phyloP scores from a whole-genome alignment of 2,888 invertebrate species.

The Caradrina clavipalpis region DNA sequence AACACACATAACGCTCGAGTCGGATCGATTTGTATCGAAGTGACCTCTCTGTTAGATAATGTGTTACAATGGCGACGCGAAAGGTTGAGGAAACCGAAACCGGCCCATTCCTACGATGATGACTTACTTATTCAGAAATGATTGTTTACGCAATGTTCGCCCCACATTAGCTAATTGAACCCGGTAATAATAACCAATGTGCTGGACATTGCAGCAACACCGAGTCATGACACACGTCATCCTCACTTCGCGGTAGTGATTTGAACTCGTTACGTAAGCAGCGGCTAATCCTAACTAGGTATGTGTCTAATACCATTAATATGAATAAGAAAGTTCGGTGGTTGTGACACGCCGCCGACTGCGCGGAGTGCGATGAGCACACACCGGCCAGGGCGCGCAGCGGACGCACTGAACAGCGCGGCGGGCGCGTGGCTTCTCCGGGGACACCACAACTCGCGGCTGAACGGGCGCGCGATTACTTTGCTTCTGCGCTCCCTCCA shows the following conservation, averaged over 20 bases:
- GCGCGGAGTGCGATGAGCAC: too few relatives aligned
- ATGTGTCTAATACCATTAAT: slow-evolving; percentile 7
- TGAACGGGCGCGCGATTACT: too few relatives aligned
- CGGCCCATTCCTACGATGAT: slow-evolving; percentile 9
- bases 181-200: slow-evolving; percentile 1
- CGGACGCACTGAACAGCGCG: too few relatives aligned
- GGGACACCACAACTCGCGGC: too few relatives aligned
- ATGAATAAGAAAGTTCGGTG: slow-evolving; percentile 20
- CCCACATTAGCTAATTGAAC: slow-evolving; percentile 56
- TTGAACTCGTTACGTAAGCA: slow-evolving; percentile 50
- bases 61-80: slow-evolving; percentile 5
- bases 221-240: slow-evolving; percentile 29
- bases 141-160: slow-evolving; percentile 28
- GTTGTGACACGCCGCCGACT: slow-evolving; percentile 9
- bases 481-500: too few relatives aligned
- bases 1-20: background rate
- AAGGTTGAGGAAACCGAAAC: slow-evolving; percentile 40
- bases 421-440: too few relatives aligned
- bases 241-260: slow-evolving; percentile 38
- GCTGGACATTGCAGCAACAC: slow-evolving; percentile 22
- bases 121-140: slow-evolving; percentile 11
- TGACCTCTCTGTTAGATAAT: slow-evolving; percentile 24
- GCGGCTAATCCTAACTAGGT: slow-evolving; percentile 26
- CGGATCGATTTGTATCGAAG: background rate
- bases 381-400: too few relatives aligned